These are phyloP conservation scores for Platycercus adscitus DNA, from an alignment of 2,113 vertebrate species.

Conservation along the genomic window DNA sequence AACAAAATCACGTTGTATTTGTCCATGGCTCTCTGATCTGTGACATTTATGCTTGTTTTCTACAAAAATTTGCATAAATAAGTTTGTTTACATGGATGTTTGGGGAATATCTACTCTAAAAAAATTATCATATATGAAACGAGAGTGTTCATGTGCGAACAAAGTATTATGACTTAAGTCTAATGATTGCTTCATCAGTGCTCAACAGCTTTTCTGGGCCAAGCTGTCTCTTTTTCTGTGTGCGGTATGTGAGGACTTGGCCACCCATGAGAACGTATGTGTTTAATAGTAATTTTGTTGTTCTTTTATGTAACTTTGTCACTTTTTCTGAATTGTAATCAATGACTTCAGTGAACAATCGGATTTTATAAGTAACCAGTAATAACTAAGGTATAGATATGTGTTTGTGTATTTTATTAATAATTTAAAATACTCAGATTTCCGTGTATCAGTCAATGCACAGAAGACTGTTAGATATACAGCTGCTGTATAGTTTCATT, in stretches of 20 bases:
- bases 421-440: not conserved
- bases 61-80: not conserved
- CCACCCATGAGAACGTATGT: not conserved
- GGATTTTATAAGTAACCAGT: not conserved
- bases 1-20: not conserved
- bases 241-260: not conserved
- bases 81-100: not conserved
- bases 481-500: not conserved
- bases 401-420: not conserved
- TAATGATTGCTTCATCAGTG: not conserved
- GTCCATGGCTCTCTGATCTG: not conserved
- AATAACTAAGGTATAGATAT: not conserved
- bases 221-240: not conserved
- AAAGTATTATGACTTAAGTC: not conserved
- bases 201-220: not conserved
- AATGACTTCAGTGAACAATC: not conserved
- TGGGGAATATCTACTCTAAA: not conserved
- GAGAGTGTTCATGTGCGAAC: not conserved
- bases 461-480: not conserved
- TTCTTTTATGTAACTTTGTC: not conserved
- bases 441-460: not conserved
- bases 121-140: not conserved
- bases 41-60: not conserved
- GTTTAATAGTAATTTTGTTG: not conserved
- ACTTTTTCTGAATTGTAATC: not conserved